Base-by-base conservation (phyloP, 2,797 vertebrate species). In the Eutrigla gurnardus region DNA sequence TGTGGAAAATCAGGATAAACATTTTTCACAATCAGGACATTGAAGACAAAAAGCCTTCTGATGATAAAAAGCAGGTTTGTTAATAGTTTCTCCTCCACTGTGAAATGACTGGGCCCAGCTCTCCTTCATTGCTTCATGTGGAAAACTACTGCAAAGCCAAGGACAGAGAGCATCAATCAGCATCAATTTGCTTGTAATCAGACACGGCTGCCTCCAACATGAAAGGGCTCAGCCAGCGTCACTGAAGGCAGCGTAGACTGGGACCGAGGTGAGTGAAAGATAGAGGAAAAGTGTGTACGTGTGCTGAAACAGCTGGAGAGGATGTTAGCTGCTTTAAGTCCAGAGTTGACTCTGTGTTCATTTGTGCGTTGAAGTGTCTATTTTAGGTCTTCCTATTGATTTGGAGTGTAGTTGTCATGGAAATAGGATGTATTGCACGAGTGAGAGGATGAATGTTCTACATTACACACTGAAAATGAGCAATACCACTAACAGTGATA, bases 131-230 rank as follows among this genome's bases (percentile, higher is more conserved):
- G 50, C 64, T 79, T 79, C 60, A 65, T 65, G 68, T 80, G 72
- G 72, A 65, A 80, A 76, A 61, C 14, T 10, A 67, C 11, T 15
- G 65, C 39, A 69, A 58, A 66, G 67, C 57, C 55, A 14, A 37
- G 33, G 54, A 62, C 8, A 3, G 75, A 75, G n/a, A 43, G 70
- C 64, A 75, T 84, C 85, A 81, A 73, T 90, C 82, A 83, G 54
- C 57, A 79, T 59, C 53, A 73, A 69, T 80, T 59, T 78, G 69
- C 43, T 67, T 70, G 63, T 65, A 85, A 84, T 79, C 70, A 81
- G 80, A 86, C 49, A 50, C 17, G 49, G 69, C 86, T 75, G 82
- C 58, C 40, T 70, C n/a, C 2, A 4, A 78, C 73, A 87, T 73
- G 33, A 70, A 84, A 73, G 82, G 33, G 53, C 25, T 77, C 39